Conservation (phyloP, 2,888 invertebrate genomes). For the Lamellibrachia columna region DNA sequence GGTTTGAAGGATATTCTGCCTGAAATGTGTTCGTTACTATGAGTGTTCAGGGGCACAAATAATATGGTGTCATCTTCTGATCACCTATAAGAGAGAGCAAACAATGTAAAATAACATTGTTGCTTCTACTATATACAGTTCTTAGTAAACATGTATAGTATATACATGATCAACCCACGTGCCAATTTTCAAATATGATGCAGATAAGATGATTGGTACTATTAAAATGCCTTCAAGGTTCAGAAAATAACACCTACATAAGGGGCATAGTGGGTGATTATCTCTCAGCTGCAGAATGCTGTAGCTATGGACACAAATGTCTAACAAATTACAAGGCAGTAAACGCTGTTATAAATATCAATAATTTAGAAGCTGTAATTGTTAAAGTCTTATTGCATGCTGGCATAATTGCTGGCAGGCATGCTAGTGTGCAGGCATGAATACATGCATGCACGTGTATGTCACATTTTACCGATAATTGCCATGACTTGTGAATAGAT, state of each 20-base stretch:
- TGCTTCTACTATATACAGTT: too few species aligned
- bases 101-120: too few species aligned
- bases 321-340: neutral
- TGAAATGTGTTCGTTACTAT: too few species aligned
- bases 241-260: neutral
- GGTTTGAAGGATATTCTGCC: too few species aligned
- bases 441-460: neutral
- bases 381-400: neutral
- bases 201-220: neutral
- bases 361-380: constrained; percentile 4
- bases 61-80: too few species aligned
- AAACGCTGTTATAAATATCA: neutral
- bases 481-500: neutral
- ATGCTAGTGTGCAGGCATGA: neutral
- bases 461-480: neutral
- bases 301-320: neutral
- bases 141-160: neutral
- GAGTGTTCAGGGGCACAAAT: too few species aligned
- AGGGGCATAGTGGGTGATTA: neutral
- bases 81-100: too few species aligned
- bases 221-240: neutral
- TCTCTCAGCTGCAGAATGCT: neutral
- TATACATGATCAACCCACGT: neutral
- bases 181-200: neutral
- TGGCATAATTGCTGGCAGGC: neutral